Percentiles rank a stretch among this genome's conserved stretches.
These are phyloP conservation scores for Sesamia nonagrioides DNA, from an alignment of 1,140 invertebrate species.

Conservation along the genomic window DNA sequence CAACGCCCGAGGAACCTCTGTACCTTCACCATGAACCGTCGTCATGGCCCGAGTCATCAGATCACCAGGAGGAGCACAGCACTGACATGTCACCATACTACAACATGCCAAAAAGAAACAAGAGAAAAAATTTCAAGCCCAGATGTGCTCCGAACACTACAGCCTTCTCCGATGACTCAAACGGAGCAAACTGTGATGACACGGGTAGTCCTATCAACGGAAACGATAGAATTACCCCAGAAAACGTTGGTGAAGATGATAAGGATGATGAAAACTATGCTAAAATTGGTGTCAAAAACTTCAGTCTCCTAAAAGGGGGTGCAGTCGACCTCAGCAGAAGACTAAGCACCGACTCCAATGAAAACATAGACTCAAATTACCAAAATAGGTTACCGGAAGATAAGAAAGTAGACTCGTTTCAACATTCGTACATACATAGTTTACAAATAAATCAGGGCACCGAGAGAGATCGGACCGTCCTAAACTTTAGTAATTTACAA, in stretches of 20 bases:
- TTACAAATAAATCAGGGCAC: slow-evolving; percentile 79
- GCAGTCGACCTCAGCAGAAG: slow-evolving; percentile 85
- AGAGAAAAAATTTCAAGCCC: slow-evolving; percentile 91
- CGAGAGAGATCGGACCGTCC: slow-evolving; percentile 77
- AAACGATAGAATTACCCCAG: slow-evolving; percentile 77
- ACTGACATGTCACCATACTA: slow-evolving; percentile 84
- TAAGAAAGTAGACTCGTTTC: slow-evolving; percentile 82
- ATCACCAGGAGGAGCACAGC: slow-evolving; percentile 83
- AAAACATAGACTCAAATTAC: slow-evolving; percentile 84
- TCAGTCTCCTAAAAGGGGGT: slow-evolving; percentile 83
- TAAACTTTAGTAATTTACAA: slow-evolving; percentile 85
- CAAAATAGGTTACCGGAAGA: slow-evolving; percentile 81
- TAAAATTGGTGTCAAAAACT: slow-evolving; percentile 86
- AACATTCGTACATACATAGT: slow-evolving; percentile 86
- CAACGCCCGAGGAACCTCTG: slow-evolving; percentile 74
- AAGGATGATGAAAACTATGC: slow-evolving; percentile 70
- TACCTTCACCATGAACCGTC: slow-evolving; percentile 81
- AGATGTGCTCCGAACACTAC: slow-evolving; percentile 88
- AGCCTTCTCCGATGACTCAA: slow-evolving; percentile 85
- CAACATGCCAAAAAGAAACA: slow-evolving; percentile 89
- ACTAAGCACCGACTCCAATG: slow-evolving; percentile 86
- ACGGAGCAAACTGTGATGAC: slow-evolving; percentile 81
- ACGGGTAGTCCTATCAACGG: slow-evolving; percentile 84
- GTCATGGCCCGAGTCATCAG: slow-evolving; percentile 74
- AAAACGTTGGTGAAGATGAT: slow-evolving; percentile 74